Evolutionary conservation across 2,888 invertebrate species (phyloP).

Genomic region (Drosophila melanosoma): DNA sequence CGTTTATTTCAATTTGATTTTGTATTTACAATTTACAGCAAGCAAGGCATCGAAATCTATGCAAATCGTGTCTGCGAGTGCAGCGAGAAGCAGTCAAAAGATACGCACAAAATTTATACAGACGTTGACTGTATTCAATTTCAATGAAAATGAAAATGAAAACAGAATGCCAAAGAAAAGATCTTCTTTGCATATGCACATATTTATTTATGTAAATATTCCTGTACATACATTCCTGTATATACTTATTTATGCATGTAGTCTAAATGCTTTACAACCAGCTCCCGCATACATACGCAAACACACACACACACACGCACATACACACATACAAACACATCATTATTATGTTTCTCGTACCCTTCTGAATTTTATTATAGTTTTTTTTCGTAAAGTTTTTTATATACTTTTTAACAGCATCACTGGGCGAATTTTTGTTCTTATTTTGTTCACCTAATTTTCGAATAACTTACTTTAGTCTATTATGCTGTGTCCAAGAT

Average conservation of each 20-base stretch:
- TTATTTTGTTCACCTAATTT: background rate
- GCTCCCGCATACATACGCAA: background rate
- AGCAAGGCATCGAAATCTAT: slow-evolving; percentile 46
- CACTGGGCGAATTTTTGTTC: background rate
- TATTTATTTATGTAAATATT: slow-evolving; percentile 40
- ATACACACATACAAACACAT: background rate
- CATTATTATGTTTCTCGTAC: background rate
- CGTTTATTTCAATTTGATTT: slow-evolving; percentile 21
- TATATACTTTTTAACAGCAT: background rate
- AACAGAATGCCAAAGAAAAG: slow-evolving; percentile 50
- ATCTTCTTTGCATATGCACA: slow-evolving; percentile 16
- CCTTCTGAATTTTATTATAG: background rate
- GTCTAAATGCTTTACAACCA: background rate
- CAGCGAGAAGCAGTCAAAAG: slow-evolving; percentile 31
- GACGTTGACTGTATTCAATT: slow-evolving; percentile 60
- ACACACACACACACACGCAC: background rate
- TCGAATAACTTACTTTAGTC: background rate
- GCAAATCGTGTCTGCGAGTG: slow-evolving; percentile 35
- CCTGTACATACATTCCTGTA: background rate
- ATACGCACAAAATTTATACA: slow-evolving; percentile 39
- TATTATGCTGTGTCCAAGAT: background rate
- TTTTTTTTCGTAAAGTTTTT: background rate
- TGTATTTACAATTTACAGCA: slow-evolving; percentile 49
- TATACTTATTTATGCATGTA: background rate
- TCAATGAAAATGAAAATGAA: slow-evolving; percentile 60